Percentiles rank a stretch among this genome's conserved stretches.
These are phyloP conservation scores for Glyptemys insculpta DNA, from an alignment of 2,797 vertebrate species.

Conservation along the genomic window DNA sequence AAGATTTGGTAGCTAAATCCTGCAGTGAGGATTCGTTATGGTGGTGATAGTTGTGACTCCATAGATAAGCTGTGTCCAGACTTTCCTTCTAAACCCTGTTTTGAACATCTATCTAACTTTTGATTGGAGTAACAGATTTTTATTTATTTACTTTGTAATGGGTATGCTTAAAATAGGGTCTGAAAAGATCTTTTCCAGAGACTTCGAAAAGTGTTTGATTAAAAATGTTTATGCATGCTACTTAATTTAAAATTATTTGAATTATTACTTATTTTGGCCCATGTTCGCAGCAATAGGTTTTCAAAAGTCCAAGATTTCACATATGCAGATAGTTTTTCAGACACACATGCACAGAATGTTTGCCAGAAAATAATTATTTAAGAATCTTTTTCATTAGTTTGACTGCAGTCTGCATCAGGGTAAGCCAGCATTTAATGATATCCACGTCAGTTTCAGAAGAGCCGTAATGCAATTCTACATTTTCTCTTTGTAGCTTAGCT, in stretches of 20 bases:
- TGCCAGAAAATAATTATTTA: slow-evolving; percentile 50
- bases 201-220: not conserved
- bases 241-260: slow-evolving; percentile 8
- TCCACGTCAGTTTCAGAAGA: not conserved
- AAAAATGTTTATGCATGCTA: not conserved
- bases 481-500: slow-evolving; percentile 3
- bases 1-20: slow-evolving; percentile 10
- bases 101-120: not conserved
- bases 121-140: not conserved
- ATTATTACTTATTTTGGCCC: not conserved
- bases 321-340: slow-evolving; percentile 15
- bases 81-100: not conserved
- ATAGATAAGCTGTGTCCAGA: not conserved
- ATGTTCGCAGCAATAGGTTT: not conserved
- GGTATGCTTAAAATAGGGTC: not conserved
- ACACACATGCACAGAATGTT: not conserved
- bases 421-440: slow-evolving; percentile 34
- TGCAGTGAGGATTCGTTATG: not conserved
- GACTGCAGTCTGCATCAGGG: not conserved
- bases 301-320: not conserved
- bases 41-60: not conserved
- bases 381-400: slow-evolving; percentile 24
- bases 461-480: rapidly evolving
- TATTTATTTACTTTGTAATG: not conserved
- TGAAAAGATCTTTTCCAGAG: not conserved